Conservation (phyloP, 2,113 vertebrate genomes). For the Neolamprologus sp. region DNA sequence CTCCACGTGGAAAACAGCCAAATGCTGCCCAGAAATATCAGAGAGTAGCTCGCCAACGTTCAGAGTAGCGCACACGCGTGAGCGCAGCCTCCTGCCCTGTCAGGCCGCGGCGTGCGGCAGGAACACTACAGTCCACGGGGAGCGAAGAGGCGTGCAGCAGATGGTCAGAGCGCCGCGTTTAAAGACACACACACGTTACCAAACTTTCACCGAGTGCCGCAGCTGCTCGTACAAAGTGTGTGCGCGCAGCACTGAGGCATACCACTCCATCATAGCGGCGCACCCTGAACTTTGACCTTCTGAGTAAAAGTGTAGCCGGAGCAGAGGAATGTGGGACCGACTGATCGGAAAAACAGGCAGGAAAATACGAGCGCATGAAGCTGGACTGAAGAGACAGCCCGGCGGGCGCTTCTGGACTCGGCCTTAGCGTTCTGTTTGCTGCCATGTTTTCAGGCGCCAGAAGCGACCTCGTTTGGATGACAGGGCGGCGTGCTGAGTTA, state of each 20-base stretch:
- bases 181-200: background rate
- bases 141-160: background rate
- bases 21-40: background rate
- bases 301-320: background rate
- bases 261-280: background rate
- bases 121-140: background rate
- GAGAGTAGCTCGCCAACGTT: background rate
- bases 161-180: background rate
- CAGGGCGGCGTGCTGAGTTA: background rate
- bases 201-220: fast-evolving
- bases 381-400: background rate
- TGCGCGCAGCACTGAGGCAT: background rate
- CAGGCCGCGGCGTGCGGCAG: fast-evolving
- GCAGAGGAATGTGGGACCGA: background rate
- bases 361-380: background rate
- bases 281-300: background rate
- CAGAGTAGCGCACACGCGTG: fast-evolving
- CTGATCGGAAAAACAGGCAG: background rate
- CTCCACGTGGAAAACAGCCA: background rate
- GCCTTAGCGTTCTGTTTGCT: background rate
- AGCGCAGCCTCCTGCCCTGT: background rate
- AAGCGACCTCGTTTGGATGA: background rate
- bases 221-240: background rate
- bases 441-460: background rate
- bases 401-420: background rate